Evolutionary conservation across 2,797 vertebrate genomes (phyloP), one percentile per base, ranked within the genome.

Genomic region (Parambassis ranga): DNA sequence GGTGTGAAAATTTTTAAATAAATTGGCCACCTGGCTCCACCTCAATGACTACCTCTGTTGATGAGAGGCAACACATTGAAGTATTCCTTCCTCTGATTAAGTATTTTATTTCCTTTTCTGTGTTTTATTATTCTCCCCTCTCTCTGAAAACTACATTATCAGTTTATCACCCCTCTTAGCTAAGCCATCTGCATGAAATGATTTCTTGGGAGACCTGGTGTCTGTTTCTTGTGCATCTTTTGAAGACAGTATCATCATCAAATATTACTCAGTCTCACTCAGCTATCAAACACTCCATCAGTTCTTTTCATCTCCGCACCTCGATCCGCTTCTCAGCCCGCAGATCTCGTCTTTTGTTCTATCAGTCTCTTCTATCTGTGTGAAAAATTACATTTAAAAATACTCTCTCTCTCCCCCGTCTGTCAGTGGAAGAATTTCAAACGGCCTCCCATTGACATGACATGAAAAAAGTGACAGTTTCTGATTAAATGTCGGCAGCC

Each of bases 401-500:
- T 52, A 28, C 2, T 16, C 22, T 30, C 42, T 26, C 22, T 57
- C 32, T 23, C 68, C 19, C 23, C 42, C 22, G 30, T 43, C 57
- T 60, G 28, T 65, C 61, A 51, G 3, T 19, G 19, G 36, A 65
- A 5, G 56, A 50, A 53, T 76, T 74, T 77, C 71, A 82, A 81
- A 82, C 31, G 35, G 33, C 35, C 55, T 67, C 52, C 53, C 36
- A 62, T 41, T 66, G 70, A 65, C 70, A 27, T 28, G 58, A 63
- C 56, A 65, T 43, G 58, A 71, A 64, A 71, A 64, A 62, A 77
- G 62, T 71, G 77, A 78, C 71, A 42, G 46, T 59, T 72, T 71
- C 51, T 72, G 75, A 78, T 70, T 44, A 60, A 53, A 71, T 74
- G 11, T 44, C 50, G 36, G 27, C 22, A 47, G 44, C 49, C 52